phyloP scores from a whole-genome alignment of 2,797 vertebrate species.

The Cynopterus sphinx region DNA sequence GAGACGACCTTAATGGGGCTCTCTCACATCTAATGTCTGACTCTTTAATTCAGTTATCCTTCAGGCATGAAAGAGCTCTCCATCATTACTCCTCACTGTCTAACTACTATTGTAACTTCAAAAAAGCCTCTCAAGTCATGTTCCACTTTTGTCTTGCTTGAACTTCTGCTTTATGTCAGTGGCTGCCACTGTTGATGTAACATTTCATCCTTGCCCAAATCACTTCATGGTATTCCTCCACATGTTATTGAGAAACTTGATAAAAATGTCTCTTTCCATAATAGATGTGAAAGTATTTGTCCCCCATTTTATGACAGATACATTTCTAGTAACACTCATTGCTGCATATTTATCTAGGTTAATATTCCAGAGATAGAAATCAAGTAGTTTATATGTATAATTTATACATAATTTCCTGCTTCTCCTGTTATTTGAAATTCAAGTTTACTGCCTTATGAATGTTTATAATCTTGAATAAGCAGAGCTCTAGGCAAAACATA shows the following conservation, averaged over 20 bases:
- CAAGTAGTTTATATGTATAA: slow-evolving; percentile 71
- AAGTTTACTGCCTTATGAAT: slow-evolving; percentile 73
- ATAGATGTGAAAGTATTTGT: slow-evolving; percentile 66
- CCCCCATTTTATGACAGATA: slow-evolving; percentile 69
- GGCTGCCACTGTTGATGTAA: slow-evolving; percentile 64
- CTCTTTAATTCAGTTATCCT: slow-evolving; percentile 74
- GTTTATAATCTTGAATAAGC: slow-evolving; percentile 73
- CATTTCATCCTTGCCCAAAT: slow-evolving; percentile 21
- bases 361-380: slow-evolving; percentile 67
- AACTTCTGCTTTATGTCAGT: slow-evolving; percentile 73
- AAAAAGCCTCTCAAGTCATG: slow-evolving; percentile 63
- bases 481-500: slow-evolving; percentile 63
- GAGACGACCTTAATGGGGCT: slow-evolving; percentile 33
- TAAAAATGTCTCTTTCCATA: slow-evolving; percentile 60
- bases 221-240: neutral
- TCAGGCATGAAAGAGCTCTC: slow-evolving; percentile 68
- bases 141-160: slow-evolving; percentile 45
- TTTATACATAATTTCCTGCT: slow-evolving; percentile 53
- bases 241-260: slow-evolving; percentile 19
- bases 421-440: slow-evolving; percentile 72
- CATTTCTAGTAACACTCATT: slow-evolving; percentile 55
- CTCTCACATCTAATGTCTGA: slow-evolving; percentile 39
- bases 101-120: slow-evolving; percentile 56
- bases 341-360: slow-evolving; percentile 81
- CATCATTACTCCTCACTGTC: slow-evolving; percentile 71